Conservation (phyloP, 2,888 invertebrate genomes). For the Pristionchus arcanus region DNA sequence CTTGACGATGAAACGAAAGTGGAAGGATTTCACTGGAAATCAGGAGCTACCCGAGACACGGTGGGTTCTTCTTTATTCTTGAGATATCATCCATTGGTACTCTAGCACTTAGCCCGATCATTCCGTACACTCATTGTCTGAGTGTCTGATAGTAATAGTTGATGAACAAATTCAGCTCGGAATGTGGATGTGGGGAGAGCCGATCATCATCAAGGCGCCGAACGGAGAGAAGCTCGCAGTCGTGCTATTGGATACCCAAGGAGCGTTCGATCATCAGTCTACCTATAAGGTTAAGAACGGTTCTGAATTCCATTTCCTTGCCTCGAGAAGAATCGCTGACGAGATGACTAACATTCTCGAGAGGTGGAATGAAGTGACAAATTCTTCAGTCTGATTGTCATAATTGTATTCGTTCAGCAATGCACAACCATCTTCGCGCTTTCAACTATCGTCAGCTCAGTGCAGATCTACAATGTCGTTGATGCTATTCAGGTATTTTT, state of each 20-base stretch:
- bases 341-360: too few relatives aligned
- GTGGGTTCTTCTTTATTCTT: neutral
- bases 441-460: conserved; percentile 96
- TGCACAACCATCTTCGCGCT: conserved; percentile 98
- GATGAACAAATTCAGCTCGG: conserved; percentile 61
- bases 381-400: neutral
- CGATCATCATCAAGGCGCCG: conserved; percentile 77
- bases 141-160: too few relatives aligned
- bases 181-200: conserved; percentile 80
- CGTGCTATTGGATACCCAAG: conserved; percentile 90
- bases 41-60: conserved; percentile 73
- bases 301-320: too few relatives aligned
- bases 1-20: conserved; percentile 74
- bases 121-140: too few relatives aligned
- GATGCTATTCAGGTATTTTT: conserved; percentile 93
- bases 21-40: conserved; percentile 79
- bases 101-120: too few relatives aligned
- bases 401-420: conserved; percentile 85
- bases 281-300: conserved; percentile 84
- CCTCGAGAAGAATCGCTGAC: too few relatives aligned
- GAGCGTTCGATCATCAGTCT: conserved; percentile 97
- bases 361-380: too few relatives aligned
- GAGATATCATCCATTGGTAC: neutral
- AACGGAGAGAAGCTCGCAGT: conserved; percentile 76
- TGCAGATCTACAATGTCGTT: conserved; percentile 92